Conservation (phyloP, 2,888 invertebrate species). For the Leptinotarsa haldemani region DNA sequence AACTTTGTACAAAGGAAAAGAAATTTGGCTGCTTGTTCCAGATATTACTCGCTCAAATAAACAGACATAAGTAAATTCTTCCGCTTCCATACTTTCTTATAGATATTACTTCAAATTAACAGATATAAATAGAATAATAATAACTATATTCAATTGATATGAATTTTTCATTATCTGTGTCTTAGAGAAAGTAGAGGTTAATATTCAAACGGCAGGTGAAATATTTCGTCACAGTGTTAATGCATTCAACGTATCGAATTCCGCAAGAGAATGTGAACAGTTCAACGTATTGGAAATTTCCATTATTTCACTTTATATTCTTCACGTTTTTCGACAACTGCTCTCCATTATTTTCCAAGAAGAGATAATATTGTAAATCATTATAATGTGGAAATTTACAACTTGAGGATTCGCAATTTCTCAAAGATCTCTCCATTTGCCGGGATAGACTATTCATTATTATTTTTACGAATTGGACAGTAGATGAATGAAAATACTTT, state of each 20-base stretch:
- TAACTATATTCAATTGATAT: background rate
- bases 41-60: background rate
- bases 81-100: background rate
- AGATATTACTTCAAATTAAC: background rate
- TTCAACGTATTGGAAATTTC: background rate
- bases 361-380: no score
- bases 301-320: background rate
- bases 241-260: slow-evolving; percentile 2
- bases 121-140: background rate
- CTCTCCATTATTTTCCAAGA: no score
- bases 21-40: no score
- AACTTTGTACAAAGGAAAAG: no score
- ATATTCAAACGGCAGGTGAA: background rate
- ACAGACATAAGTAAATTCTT: background rate
- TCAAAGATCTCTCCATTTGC: no score
- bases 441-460: no score
- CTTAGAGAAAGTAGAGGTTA: slow-evolving; percentile 10
- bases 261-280: background rate
- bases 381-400: no score
- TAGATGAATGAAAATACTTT: no score
- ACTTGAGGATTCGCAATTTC: no score
- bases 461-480: no score
- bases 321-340: no score
- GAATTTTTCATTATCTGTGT: background rate
- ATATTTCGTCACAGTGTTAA: background rate